Conservation (phyloP, 2,113 vertebrate species). For the Anas platyrhynchos region DNA sequence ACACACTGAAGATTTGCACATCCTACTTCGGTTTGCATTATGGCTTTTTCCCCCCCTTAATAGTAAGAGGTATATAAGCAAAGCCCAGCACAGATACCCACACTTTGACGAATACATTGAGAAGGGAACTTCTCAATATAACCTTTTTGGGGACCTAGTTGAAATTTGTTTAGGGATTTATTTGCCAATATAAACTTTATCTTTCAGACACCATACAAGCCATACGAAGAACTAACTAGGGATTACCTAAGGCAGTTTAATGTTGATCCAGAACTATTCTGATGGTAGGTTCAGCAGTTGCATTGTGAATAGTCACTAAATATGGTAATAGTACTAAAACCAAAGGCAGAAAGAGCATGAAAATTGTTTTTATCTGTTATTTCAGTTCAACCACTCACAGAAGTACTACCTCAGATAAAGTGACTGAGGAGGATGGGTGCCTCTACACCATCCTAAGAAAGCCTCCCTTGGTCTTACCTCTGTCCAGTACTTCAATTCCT, state of each 20-base stretch:
- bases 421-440: not conserved
- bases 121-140: not conserved
- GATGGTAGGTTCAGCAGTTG: not conserved
- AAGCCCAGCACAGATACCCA: not conserved
- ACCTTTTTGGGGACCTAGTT: not conserved
- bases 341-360: not conserved
- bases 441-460: not conserved
- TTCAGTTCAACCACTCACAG: not conserved
- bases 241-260: not conserved
- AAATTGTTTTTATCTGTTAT: not conserved
- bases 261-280: not conserved
- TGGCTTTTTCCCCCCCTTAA: not conserved
- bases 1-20: not conserved
- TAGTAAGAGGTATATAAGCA: not conserved
- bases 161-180: not conserved
- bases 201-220: not conserved
- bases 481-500: constrained; percentile 80
- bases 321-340: not conserved
- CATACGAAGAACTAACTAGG: not conserved
- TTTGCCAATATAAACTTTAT: not conserved
- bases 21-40: not conserved
- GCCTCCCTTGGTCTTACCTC: constrained; percentile 78
- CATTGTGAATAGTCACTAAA: not conserved
- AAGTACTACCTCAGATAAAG: not conserved
- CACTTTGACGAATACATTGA: not conserved